Conservation (phyloP, 2,113 vertebrate genomes). For the Saimiri boliviensis region DNA sequence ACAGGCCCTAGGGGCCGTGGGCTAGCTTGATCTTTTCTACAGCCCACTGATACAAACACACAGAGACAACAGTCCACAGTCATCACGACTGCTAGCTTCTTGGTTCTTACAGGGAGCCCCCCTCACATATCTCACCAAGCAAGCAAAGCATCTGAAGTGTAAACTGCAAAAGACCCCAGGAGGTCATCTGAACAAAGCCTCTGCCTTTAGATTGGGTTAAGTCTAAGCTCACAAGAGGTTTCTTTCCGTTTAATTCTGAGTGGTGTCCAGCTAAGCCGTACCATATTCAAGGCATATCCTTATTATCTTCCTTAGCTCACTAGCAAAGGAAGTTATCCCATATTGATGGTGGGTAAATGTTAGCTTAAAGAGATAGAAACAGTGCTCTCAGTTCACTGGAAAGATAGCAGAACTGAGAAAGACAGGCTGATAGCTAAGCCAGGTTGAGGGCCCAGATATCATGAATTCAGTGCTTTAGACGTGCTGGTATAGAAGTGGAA, state of each 20-base stretch:
- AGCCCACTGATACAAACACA: rapidly evolving
- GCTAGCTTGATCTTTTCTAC: not conserved
- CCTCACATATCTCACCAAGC: not conserved
- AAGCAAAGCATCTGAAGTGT: rapidly evolving
- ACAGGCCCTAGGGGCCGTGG: rapidly evolving
- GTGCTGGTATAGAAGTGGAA: rapidly evolving
- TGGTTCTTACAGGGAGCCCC: rapidly evolving
- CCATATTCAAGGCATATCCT: not conserved
- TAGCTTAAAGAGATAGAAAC: not conserved
- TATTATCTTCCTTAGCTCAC: not conserved
- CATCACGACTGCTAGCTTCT: not conserved
- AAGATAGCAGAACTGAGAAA: not conserved
- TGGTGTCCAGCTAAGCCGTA: not conserved
- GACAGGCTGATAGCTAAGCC: not conserved
- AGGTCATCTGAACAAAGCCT: not conserved
- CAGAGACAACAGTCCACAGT: rapidly evolving
- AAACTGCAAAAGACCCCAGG: not conserved
- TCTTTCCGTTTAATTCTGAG: not conserved
- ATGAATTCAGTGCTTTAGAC: not conserved
- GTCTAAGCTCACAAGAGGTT: not conserved
- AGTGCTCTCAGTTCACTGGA: not conserved
- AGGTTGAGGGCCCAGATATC: rapidly evolving
- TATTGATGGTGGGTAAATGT: not conserved
- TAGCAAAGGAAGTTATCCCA: not conserved
- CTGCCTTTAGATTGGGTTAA: not conserved